Evolutionary conservation across 2,113 vertebrate genomes (phyloP).

Genomic region (Acanthochromis polyacanthus): DNA sequence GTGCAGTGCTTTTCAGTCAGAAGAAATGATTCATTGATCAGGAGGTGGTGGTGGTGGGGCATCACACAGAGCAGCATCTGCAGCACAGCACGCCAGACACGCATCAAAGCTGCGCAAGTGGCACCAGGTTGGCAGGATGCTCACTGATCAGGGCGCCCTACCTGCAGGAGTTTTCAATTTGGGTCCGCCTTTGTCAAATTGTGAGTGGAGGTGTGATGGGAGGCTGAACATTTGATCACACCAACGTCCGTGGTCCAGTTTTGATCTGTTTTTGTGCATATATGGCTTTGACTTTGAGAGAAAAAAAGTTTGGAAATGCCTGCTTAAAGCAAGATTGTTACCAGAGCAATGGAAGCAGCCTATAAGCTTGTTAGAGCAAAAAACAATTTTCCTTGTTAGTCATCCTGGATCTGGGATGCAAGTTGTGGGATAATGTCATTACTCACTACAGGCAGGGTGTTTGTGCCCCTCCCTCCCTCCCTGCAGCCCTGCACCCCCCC

Average conservation of each 20-base stretch:
- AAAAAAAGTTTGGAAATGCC: neutral
- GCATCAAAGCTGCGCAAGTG: conserved; percentile 54
- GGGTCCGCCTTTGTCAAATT: conserved; percentile 1
- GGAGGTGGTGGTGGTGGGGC: neutral
- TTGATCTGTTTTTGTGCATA: no score
- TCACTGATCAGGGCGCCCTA: conserved; percentile 21
- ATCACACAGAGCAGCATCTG: conserved; percentile 59
- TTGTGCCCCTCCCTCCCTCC: conserved; percentile 29
- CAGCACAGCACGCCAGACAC: conserved; percentile 52
- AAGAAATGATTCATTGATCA: conserved; percentile 39
- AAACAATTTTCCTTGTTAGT: conserved; percentile 17
- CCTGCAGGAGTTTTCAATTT: conserved; percentile 26
- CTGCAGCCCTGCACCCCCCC: no score
- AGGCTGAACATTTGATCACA: no score
- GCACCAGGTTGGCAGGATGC: conserved; percentile 40
- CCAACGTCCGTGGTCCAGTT: no score
- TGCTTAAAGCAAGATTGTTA: no score
- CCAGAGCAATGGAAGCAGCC: neutral
- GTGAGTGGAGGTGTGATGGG: neutral
- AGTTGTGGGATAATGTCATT: conserved; percentile 51
- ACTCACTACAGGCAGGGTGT: conserved; percentile 25
- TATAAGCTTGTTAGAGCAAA: neutral
- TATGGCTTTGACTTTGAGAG: no score
- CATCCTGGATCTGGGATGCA: conserved; percentile 31
- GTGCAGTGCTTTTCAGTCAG: conserved; percentile 19